phyloP scores from a whole-genome alignment of 2,888 invertebrate genomes.

The Latrodectus hesperus region DNA sequence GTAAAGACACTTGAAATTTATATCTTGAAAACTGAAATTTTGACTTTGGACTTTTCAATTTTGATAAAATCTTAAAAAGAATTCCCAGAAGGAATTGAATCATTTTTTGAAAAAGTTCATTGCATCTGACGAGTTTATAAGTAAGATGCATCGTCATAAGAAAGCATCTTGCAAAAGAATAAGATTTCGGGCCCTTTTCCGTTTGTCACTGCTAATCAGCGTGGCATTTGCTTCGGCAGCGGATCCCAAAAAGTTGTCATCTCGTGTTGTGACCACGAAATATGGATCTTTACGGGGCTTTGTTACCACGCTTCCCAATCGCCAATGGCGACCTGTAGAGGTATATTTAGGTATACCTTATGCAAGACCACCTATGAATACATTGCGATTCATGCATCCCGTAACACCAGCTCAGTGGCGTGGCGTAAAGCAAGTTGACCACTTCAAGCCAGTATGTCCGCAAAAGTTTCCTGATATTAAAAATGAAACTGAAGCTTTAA shows the following conservation, averaged over 20 bases:
- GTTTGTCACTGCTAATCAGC: conserved; percentile 80
- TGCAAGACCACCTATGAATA: conserved; percentile 91
- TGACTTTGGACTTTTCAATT: too few relatives aligned
- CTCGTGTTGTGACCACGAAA: conserved; percentile 87
- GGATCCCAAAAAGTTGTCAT: conserved; percentile 68
- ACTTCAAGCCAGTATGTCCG: conserved; percentile 86
- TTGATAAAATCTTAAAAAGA: too few relatives aligned
- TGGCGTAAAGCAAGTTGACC: conserved; percentile 84
- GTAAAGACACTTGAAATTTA: too few relatives aligned
- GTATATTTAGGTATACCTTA: conserved; percentile 85
- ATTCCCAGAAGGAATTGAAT: too few relatives aligned
- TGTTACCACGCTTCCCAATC: conserved; percentile 71
- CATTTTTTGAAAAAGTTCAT: too few relatives aligned
- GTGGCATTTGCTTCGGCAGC: conserved; percentile 21
- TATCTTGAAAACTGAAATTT: too few relatives aligned
- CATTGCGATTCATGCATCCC: conserved; percentile 95
- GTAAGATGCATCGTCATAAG: neutral
- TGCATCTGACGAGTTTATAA: neutral
- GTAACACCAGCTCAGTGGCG: conserved; percentile 85
- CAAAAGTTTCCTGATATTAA: conserved; percentile 79
- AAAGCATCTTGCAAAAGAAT: conserved; percentile 14
- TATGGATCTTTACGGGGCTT: conserved; percentile 87
- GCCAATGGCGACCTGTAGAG: conserved; percentile 79
- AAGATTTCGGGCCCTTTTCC: conserved; percentile 11
- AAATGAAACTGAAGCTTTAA: conserved; percentile 88